Evolutionary conservation across 2,113 vertebrate genomes (phyloP), one percentile per base, ranked within the genome.

Genomic region (Stigmatopora nigra): DNA sequence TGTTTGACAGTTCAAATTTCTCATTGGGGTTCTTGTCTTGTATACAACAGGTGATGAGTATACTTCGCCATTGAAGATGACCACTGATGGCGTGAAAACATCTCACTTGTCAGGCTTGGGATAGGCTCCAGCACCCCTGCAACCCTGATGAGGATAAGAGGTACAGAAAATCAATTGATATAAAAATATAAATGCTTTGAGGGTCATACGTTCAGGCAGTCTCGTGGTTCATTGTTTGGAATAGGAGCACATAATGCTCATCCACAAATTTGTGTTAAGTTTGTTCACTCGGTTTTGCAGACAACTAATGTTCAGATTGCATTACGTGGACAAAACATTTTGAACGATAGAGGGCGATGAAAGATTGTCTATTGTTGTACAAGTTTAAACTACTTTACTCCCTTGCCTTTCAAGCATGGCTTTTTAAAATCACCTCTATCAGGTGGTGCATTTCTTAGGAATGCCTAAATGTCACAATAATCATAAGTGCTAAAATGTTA

Each of bases 1-100:
- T 25, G 69, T 75, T 72, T 93, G 91, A 91, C 91, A 92, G 69
- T 72, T 91, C 65, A 83, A 81, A 62, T 80, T 90, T 76, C 79
- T 92, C 69, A 84, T 91, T 70, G 25, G 25, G 25, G 19, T 15
- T 51, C 7, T 51, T 9, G 15, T 5, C 15, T 48, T 17, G 20
- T 55, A 13, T 12, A 55, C 20, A 55, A 20, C 17, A 25, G 52
- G 4, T 55, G 52, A 25, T 15, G 52, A 25, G 13, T 20, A 22
- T 11, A 5, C 49, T 9, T 52, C 51, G 2, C 22, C 11, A 25
- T 31, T 3, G 19, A 55, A 14, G 11, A 10, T 55, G 52, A 55
- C 51, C 19, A 12, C 20, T 14, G 12, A 55, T 55, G 20, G 20
- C 52, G 8, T 11, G 19, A 52, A 19, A 52, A 3, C 7, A 52